Base-by-base conservation (phyloP, 2,113 vertebrate genomes). In the Colinus virginianus region DNA sequence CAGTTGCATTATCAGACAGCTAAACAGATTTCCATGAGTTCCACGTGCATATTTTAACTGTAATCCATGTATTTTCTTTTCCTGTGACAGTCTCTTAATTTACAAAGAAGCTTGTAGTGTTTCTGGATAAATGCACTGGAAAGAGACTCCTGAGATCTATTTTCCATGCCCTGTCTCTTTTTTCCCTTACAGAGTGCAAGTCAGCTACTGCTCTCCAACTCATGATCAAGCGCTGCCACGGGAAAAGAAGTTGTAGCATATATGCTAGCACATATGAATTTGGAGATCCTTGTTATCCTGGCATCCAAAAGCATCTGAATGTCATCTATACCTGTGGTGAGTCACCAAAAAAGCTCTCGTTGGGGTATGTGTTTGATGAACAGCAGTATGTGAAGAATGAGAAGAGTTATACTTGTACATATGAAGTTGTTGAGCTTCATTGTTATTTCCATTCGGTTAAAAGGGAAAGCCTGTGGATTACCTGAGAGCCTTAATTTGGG, bases 321-420 rank as follows among this genome's bases (percentile, higher is more conserved):
- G 98, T 99, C 89, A 98, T 99, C 95, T 99, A 99, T 95, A 99
- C 98, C 66, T 99, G 98, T 93, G 98, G 98, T 99, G 96, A 98
- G 98, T 96, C 42, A 53, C 9, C 26, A 53, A 21, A 66, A 77
- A 25, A 86, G 76, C 22, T 90, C 55, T 83, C 23, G 7, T 1
- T 22, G 20, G 11, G 2, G 1, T 45, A 6, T 22, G 6, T 71
- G 13, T 63, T 87, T 85, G 43, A 58, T 68, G 53, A 79, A 40
- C 25, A 40, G n/a, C 7, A 15, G 8, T 23, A 18, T 40, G 17
- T 34, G 49, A 64, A 81, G 43, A 75, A 62, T 0, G 7, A 20
- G 4, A 28, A 40, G 70, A 53, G 28, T 21, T 68, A 9, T 42
- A 43, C 17, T 28, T 0, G 1, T 26, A 26, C 13, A 21, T 23